Evolutionary conservation across 1,140 invertebrate species (phyloP), one percentile per base, ranked within the genome.

Genomic region (Delia radicum): DNA sequence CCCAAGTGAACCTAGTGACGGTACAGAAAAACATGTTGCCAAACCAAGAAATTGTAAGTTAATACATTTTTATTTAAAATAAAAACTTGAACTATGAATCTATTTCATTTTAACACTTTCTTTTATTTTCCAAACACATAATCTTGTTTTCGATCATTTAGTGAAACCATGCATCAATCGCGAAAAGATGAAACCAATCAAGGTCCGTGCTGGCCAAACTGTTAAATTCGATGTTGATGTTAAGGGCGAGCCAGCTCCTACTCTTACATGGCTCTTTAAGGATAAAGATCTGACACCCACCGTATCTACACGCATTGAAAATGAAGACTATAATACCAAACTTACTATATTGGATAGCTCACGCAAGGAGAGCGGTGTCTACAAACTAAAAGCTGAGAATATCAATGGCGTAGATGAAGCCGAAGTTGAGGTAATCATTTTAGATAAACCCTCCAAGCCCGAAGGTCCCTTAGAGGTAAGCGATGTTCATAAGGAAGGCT

Each of bases 161-260:
- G 94, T 97, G 81, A 95, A 95, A 87, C 96, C 96, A 75, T 89
- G 89, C 73, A 98, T 98, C 81, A 96, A 98, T 84, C 91, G 96
- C 55, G 96, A 97, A 48, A 96, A 97, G 87, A 89, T 98, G 82
- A 92, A 95, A 74, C 92, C 92, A n/a, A 88, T 98, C 0, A 94
- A 94, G 79, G 93, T 98, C 0, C 91, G 96, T 78, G 96, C 96
- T 73, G 96, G 97, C 8, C 94, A 97, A 86, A 90, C 92, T 27
- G 93, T 98, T 76, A 96, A 96, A 82, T 91, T 98, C 76, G 95
- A 98, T 82, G 94, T 98, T 4, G 97, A 98, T 84, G 94, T 98
- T 72, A 95, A 94, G 81, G 98, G 96, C 85, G 96, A 98, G 89
- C 98, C 98, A 42, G 94, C 96, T 85, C 97, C 98, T 88, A 94